Percentiles rank a stretch among this genome's conserved stretches.
These are phyloP conservation scores for Propsilocerus akamusi DNA, from an alignment of 1,140 invertebrate species.

Conservation along the genomic window DNA sequence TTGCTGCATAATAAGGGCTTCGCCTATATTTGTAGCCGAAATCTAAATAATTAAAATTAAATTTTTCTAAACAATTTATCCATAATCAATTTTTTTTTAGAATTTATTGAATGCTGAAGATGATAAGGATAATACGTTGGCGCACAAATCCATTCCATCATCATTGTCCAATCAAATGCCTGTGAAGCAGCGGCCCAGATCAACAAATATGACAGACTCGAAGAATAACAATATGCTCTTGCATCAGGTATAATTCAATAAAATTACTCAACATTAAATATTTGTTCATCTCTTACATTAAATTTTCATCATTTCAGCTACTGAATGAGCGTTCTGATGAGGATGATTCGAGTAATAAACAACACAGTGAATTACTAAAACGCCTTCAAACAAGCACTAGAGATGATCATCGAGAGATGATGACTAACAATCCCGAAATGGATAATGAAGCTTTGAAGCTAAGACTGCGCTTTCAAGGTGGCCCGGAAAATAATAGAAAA, in stretches of 20 bases:
- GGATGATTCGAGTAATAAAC: constrained; percentile 45
- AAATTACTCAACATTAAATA: constrained; percentile 7
- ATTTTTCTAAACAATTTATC: neutral
- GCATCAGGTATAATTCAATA: constrained; percentile 40
- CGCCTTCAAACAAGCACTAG: constrained; percentile 50
- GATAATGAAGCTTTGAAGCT: constrained; percentile 30
- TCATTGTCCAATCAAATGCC: constrained; percentile 11
- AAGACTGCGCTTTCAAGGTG: constrained; percentile 37
- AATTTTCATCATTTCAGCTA: constrained; percentile 34
- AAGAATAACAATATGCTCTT: constrained; percentile 50
- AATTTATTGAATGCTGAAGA: constrained; percentile 64
- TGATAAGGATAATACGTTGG: constrained; percentile 38
- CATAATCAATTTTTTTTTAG: constrained; percentile 25
- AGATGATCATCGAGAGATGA: constrained; percentile 9
- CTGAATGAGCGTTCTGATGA: constrained; percentile 70
- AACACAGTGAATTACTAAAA: constrained; percentile 56
- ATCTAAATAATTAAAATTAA: too few species aligned
- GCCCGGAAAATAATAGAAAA: constrained; percentile 36
- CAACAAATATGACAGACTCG: constrained; percentile 2
- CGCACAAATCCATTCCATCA: constrained; percentile 7
- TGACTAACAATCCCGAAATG: constrained; percentile 9
- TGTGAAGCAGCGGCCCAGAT: neutral
- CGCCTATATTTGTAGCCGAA: too few species aligned
- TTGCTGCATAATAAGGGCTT: too few species aligned
- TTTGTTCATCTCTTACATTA: neutral